Evolutionary conservation across 2,888 invertebrate genomes (phyloP).

Genomic region (Paralinhomoeus sp.): DNA sequence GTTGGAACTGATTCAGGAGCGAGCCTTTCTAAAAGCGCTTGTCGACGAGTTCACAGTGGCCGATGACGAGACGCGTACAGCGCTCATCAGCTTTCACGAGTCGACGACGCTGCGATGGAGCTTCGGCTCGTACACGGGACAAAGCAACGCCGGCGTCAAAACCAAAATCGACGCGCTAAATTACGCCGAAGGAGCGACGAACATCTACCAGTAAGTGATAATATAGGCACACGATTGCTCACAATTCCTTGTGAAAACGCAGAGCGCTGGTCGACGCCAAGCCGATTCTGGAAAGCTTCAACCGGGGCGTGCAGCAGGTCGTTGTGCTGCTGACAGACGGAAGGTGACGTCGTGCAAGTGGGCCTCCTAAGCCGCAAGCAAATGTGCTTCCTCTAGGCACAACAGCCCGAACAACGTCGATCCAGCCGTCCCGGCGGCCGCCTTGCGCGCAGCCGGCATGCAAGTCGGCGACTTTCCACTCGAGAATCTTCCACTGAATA

Average conservation of each 20-base stretch:
- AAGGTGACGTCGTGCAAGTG: too few relatives aligned
- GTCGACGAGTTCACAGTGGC: not conserved
- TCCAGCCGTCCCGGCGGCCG: too few relatives aligned
- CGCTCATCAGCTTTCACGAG: not conserved
- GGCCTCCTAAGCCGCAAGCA: too few relatives aligned
- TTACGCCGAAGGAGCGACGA: not conserved
- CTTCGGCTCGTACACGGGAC: not conserved
- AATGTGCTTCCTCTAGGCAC: too few relatives aligned
- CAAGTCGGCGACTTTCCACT: too few relatives aligned
- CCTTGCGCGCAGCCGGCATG: too few relatives aligned
- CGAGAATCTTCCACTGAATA: too few relatives aligned
- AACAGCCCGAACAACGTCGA: not conserved
- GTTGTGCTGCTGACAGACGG: not conserved
- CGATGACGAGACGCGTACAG: not conserved
- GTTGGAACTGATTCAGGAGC: not conserved
- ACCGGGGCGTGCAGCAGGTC: not conserved
- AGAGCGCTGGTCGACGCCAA: not conserved
- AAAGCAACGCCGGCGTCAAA: not conserved
- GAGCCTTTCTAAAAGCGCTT: not conserved
- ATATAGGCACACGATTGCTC: not conserved
- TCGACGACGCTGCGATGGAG: not conserved
- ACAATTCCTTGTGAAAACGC: not conserved
- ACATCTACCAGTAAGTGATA: not conserved
- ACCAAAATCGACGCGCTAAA: not conserved
- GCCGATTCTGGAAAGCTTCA: not conserved